These are phyloP conservation scores for Asteroscopus sphinx DNA, from an alignment of 2,888 invertebrate species.

Conservation along the genomic window DNA sequence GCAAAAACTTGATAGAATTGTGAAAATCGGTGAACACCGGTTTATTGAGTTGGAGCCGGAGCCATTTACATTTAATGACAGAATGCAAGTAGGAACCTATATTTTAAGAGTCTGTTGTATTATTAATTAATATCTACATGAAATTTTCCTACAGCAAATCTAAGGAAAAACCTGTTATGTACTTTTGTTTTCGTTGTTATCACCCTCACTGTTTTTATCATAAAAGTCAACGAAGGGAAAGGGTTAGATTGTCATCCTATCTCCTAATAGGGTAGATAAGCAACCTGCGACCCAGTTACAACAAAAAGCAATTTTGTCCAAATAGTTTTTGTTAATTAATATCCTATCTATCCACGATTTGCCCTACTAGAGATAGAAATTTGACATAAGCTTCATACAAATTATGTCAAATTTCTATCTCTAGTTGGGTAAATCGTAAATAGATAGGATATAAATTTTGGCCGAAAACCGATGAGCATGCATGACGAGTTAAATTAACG, in stretches of 20 bases:
- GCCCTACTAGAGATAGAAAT: no score
- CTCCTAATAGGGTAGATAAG: constrained; percentile 19
- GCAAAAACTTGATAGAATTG: constrained; percentile 17
- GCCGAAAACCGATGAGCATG: no score
- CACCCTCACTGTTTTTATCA: constrained; percentile 23
- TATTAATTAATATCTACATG: not conserved
- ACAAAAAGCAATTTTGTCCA: not conserved
- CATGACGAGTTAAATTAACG: no score
- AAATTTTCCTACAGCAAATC: not conserved
- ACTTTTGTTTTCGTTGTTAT: constrained; percentile 18
- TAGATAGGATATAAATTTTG: no score
- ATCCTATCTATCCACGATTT: no score
- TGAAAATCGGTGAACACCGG: constrained; percentile 19
- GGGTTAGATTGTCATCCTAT: not conserved
- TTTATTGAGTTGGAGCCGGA: constrained; percentile 17
- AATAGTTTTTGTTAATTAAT: no score
- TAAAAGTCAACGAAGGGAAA: constrained; percentile 10
- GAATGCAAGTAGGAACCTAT: constrained; percentile 9
- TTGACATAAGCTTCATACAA: no score
- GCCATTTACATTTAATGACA: constrained; percentile 23
- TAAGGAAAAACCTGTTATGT: not conserved
- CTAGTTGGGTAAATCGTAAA: no score
- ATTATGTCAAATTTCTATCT: no score
- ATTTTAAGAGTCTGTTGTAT: no score
- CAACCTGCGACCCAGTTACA: not conserved